These are phyloP conservation scores for Candoia aspera DNA, from an alignment of 2,113 vertebrate genomes.

Conservation along the genomic window DNA sequence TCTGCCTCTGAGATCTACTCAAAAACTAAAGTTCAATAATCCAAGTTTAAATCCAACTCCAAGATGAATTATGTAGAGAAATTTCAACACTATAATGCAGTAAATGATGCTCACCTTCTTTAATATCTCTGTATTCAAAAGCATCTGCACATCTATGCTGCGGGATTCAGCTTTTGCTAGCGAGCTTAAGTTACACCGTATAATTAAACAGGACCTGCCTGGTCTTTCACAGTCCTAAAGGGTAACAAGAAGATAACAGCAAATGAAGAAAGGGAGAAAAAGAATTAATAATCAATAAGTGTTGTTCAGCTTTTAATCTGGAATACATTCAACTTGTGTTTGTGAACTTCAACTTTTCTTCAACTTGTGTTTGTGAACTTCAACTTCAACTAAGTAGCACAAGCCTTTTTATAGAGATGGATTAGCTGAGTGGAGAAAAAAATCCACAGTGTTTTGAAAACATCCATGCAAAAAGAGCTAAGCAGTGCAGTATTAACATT, in stretches of 20 bases:
- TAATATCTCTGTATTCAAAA: constrained; percentile 95
- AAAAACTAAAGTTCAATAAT: not conserved
- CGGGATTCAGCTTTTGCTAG: constrained; percentile 88
- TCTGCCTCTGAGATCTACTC: not conserved
- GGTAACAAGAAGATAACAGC: constrained; percentile 39
- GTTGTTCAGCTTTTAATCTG: not conserved
- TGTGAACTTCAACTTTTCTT: not conserved
- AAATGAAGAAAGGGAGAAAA: constrained; percentile 9
- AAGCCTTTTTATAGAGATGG: not conserved
- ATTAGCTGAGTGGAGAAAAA: not conserved
- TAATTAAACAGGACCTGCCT: constrained; percentile 82
- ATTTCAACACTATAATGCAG: not conserved
- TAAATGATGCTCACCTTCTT: constrained; percentile 80
- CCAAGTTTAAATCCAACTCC: not conserved
- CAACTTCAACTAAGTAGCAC: not conserved
- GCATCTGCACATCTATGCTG: constrained; percentile 84
- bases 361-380: not conserved
- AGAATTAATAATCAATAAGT: not conserved
- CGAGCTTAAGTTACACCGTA: constrained; percentile 85
- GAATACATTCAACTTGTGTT: not conserved
- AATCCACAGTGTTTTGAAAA: constrained; percentile 7
- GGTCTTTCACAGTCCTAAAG: constrained; percentile 91
- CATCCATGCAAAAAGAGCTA: not conserved
- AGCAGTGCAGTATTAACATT: not conserved
- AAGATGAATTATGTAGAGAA: not conserved